Evolutionary conservation across 2,888 invertebrate species (phyloP).

Genomic region (Dryocosmus kuriphilus): DNA sequence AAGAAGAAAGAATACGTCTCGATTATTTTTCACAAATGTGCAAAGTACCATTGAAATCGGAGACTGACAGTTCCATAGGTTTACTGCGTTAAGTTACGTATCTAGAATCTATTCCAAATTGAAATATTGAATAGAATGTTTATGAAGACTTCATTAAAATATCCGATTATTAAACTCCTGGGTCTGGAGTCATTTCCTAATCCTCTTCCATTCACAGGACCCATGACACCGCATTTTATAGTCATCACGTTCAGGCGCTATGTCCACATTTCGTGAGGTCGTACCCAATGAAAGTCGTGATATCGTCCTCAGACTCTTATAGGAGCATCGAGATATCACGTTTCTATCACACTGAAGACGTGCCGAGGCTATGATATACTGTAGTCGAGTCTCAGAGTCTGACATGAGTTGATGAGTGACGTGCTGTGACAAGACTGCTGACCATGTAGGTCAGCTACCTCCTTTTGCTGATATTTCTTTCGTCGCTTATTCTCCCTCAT

Average conservation of each 20-base stretch:
- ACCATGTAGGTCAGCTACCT: constrained; percentile 9
- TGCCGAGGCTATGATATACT: neutral
- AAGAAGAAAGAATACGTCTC: too few relatives aligned
- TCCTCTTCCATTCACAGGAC: neutral
- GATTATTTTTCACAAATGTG: too few relatives aligned
- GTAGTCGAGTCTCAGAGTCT: neutral
- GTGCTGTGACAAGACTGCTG: constrained; percentile 9
- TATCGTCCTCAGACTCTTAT: constrained; percentile 1
- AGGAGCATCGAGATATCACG: neutral
- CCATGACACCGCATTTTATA: neutral
- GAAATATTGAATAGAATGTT: neutral
- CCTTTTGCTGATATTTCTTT: neutral
- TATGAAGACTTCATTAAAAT: neutral
- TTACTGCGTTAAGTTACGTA: neutral
- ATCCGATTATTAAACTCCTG: neutral
- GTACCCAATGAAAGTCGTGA: neutral
- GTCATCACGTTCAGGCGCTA: neutral
- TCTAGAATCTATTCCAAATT: neutral
- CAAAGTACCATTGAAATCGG: too few relatives aligned
- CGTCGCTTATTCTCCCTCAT: constrained; percentile 5
- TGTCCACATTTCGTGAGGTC: constrained; percentile 5
- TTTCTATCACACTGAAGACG: constrained; percentile 2
- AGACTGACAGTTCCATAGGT: too few relatives aligned
- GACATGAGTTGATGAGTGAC: too few relatives aligned
- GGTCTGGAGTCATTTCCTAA: neutral